These are phyloP conservation scores for Bradypodion ventrale DNA, from an alignment of 2,797 vertebrate genomes.

Conservation along the genomic window DNA sequence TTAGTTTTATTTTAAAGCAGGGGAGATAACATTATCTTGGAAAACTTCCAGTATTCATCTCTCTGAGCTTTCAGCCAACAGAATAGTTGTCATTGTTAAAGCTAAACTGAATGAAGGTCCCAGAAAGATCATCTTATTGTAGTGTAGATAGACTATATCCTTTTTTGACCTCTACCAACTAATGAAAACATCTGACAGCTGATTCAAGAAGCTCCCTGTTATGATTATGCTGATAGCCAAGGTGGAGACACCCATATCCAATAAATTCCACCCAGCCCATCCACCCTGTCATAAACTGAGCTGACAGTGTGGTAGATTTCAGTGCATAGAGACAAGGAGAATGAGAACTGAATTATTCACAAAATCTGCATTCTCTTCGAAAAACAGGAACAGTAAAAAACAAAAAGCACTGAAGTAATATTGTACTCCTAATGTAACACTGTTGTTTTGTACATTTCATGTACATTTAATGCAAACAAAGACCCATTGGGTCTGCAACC, in stretches of 20 bases:
- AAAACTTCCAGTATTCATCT: conserved; percentile 37
- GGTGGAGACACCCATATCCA: neutral
- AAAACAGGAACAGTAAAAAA: conserved; percentile 19
- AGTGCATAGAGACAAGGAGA: neutral
- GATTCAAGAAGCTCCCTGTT: conserved; percentile 11
- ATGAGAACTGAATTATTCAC: neutral
- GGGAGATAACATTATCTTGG: conserved; percentile 40
- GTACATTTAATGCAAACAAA: conserved; percentile 35
- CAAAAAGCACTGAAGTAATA: conserved; percentile 24
- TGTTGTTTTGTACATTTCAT: conserved; percentile 33
- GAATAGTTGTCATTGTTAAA: conserved; percentile 10
- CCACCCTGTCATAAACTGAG: neutral
- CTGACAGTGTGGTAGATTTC: neutral
- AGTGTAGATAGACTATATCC: neutral
- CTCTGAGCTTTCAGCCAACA: conserved; percentile 34
- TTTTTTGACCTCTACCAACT: neutral
- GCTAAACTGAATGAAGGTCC: conserved; percentile 10
- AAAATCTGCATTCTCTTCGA: conserved; percentile 41
- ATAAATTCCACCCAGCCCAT: neutral
- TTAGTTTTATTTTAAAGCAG: conserved; percentile 20
- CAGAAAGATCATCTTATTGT: neutral
- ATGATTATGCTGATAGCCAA: neutral
- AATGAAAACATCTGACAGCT: conserved; percentile 21
- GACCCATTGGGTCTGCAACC: conserved; percentile 10
- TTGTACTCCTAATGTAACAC: conserved; percentile 32